Base-by-base conservation (phyloP, 2,797 vertebrate species). In the Tapirus indicus region DNA sequence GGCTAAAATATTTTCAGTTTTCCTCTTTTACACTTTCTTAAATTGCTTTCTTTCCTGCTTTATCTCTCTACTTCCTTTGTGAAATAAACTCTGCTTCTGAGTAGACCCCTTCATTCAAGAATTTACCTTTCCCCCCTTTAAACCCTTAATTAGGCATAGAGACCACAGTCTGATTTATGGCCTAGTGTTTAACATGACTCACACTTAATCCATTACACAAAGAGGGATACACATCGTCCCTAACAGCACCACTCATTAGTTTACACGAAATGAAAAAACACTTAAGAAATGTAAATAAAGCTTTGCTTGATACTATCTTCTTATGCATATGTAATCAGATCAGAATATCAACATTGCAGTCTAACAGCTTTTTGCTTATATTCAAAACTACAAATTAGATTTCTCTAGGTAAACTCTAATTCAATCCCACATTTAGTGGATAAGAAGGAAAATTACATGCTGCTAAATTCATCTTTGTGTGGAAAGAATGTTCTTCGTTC, bases 221-320 rank as follows among this genome's bases (percentile, higher is more conserved):
- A 98, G 94, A 98, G 84, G 90, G 92, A 97, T 97, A 97, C 95
- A 97, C 92, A 97, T 94, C 97, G 91, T 93, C 96, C 87, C 91
- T 88, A 97, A 96, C 94, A 95, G 83, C 82, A 79, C 56, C 82
- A 91, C 95, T 97, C 97, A 97, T 97, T 98, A 97, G 95, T 97
- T 98, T 97, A 97, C 91, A 98, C 92, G 97, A 96, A 95, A 94
- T 54, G 83, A 35, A 47, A n/a, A 82, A 32, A 35, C 91, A 95
- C 97, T 98, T 97, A 98, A 74, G 93, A 96, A 98, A 97, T 97
- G 97, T 98, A 98, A 98, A 98, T 98, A 98, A 96, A 98, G 92
- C 95, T 97, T 97, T 89, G 58, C 92, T 88, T 93, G 88, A 95
- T 97, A 96, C 85, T 90, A 72, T 96, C 97, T 96, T 95, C 78